Conservation (phyloP, 2,113 vertebrate species). For the Pholis gunnellus region DNA sequence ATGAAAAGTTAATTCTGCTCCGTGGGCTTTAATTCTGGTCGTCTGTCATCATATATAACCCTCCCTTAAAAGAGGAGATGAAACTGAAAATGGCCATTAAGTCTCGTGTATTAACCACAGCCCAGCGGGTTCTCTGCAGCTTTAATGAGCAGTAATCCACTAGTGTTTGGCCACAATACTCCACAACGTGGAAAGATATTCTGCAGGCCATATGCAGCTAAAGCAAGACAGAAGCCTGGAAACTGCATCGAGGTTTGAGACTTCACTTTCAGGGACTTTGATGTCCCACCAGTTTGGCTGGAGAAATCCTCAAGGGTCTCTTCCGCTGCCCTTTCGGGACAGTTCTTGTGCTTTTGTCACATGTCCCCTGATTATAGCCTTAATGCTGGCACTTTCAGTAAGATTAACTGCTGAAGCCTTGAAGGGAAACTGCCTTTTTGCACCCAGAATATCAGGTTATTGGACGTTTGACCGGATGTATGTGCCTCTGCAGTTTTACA, state of each 20-base stretch:
- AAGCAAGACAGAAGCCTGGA: constrained; percentile 42
- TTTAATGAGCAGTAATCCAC: constrained; percentile 72
- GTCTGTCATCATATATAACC: constrained; percentile 59
- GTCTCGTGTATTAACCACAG: constrained; percentile 53
- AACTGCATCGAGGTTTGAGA: neutral
- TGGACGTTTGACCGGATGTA: constrained; percentile 74
- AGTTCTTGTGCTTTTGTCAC: constrained; percentile 67
- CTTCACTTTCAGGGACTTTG: constrained; percentile 10
- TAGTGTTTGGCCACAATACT: constrained; percentile 59
- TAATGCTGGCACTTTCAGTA: constrained; percentile 70
- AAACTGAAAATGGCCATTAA: constrained; percentile 68
- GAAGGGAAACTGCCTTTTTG: constrained; percentile 73
- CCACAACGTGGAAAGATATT: constrained; percentile 21
- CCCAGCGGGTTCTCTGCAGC: constrained; percentile 43
- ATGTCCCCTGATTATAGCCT: constrained; percentile 66
- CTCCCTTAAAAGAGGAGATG: constrained; percentile 46
- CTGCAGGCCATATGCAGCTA: constrained; percentile 31
- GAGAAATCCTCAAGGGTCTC: constrained; percentile 51
- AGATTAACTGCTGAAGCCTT: constrained; percentile 67
- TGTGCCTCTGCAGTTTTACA: constrained; percentile 73
- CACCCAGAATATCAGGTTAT: constrained; percentile 71
- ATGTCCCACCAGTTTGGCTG: constrained; percentile 21
- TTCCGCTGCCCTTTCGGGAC: constrained; percentile 37
- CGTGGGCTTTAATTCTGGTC: constrained; percentile 56
- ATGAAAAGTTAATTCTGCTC: constrained; percentile 77